Percentiles rank a stretch among this genome's conserved stretches.
Conservation (phyloP, 2,888 invertebrate species). For the Icerya purchasi region DNA sequence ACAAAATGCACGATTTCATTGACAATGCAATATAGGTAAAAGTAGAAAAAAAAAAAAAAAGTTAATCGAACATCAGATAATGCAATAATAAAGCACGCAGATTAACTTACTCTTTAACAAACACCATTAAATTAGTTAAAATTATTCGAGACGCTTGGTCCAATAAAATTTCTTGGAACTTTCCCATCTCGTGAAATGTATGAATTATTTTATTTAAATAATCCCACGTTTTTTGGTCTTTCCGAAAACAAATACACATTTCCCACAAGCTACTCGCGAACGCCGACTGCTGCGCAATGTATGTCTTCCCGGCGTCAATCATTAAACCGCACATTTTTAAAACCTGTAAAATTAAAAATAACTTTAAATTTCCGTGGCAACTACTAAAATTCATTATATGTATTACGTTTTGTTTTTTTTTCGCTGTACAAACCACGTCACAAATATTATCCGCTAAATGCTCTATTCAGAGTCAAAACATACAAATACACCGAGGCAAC, state of each 20-base stretch:
- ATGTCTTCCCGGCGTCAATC: conserved; percentile 79
- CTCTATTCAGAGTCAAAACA: not conserved
- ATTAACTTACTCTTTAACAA: conserved; percentile 73
- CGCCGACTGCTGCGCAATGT: conserved; percentile 71
- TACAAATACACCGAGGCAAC: not conserved
- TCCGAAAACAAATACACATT: conserved; percentile 64
- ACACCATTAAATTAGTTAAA: conserved; percentile 67
- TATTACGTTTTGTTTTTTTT: too few relatives aligned
- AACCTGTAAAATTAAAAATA: conserved; percentile 31
- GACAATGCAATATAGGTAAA: too few relatives aligned
- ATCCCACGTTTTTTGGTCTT: conserved; percentile 60
- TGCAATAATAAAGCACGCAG: too few relatives aligned
- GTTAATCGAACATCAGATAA: too few relatives aligned
- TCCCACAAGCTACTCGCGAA: conserved; percentile 79
- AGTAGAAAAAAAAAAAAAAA: too few relatives aligned
- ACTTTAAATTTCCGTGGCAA: too few relatives aligned
- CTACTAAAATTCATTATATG: too few relatives aligned
- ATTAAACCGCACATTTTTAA: conserved; percentile 72
- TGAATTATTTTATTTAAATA: conserved; percentile 56
- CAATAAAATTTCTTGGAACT: conserved; percentile 70
- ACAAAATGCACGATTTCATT: too few relatives aligned
- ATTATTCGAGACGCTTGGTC: conserved; percentile 84
- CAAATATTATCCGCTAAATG: too few relatives aligned
- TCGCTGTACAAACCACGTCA: too few relatives aligned
- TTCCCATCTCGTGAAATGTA: conserved; percentile 75